phyloP scores from a whole-genome alignment of 2,113 vertebrate species.

The Cyprinus carpio region DNA sequence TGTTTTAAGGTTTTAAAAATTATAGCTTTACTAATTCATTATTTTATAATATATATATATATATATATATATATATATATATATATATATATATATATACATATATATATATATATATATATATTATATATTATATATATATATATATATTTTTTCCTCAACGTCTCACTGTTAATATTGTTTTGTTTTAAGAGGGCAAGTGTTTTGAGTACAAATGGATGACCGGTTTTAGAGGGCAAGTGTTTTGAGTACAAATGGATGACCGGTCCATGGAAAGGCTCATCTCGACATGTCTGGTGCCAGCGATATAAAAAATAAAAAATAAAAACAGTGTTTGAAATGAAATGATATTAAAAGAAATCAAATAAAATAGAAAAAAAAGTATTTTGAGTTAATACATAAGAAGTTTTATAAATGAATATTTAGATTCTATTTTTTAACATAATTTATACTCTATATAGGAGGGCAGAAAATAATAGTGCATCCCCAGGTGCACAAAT shows the following conservation, averaged over 20 bases:
- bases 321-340: no score
- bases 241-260: constrained; percentile 96
- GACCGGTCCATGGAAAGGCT: constrained; percentile 85
- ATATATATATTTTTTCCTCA: no score
- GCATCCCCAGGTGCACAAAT: neutral
- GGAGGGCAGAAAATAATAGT: neutral
- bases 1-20: neutral
- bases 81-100: no score
- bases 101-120: no score
- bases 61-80: no score
- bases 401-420: neutral
- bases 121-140: no score
- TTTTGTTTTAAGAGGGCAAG: constrained; percentile 78
- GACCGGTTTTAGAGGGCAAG: constrained; percentile 86
- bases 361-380: no score
- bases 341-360: no score
- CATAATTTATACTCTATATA: neutral
- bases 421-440: neutral
- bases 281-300: constrained; percentile 92
- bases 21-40: neutral
- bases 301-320: no score
- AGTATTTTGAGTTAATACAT: no score
- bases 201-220: constrained; percentile 96
- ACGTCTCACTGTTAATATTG: neutral
- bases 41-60: no score